Evolutionary conservation across 2,888 invertebrate genomes (phyloP), one percentile per base, ranked within the genome.

Genomic region (Apamea sordens): DNA sequence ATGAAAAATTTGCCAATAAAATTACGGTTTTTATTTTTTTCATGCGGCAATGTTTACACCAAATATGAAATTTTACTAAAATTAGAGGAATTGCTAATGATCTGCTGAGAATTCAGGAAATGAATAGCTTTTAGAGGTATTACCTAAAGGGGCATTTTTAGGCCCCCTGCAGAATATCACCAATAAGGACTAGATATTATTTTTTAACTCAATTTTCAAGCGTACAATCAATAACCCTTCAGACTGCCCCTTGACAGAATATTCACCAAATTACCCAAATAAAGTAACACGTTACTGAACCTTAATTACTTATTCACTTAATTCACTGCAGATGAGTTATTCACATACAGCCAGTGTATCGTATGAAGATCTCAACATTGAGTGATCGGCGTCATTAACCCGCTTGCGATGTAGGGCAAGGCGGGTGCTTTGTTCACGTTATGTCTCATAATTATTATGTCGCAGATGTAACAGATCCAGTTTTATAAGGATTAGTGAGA

Each of bases 341-440:
- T 86, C 85, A 88, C 92, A 91, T 92, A 90, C 89, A 91, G 91
- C 59, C 82, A 77, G 81, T 86, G 79, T 89, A 93, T 93, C 92
- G 83, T 90, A 92, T 92, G 93, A 92, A 94, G 93, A 94, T 94
- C 92, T 94, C 90, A 91, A 87, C 92, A 90, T 91, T 94, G 93
- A 93, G 85, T 91, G 93, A 94, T 94, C 88, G 90, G 83, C 84
- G 91, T 92, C 92, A 94, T 94, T 93, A 93, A 91, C 90, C 87
- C 85, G 89, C 76, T 88, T 90, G 86, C 81, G 84, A 91, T 91
- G 89, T 92, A 90, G 93, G 91, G 91, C 91, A 91, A 90, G 91
- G 92, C 91, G 92, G 91, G 84, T 83, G 89, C 89, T 92, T 90
- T 89, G 89, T 88, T 90, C 78, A 85, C 86, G 79, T 86, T 89